Conservation (phyloP, 2,888 invertebrate species). For the Osmoderma eremita region DNA sequence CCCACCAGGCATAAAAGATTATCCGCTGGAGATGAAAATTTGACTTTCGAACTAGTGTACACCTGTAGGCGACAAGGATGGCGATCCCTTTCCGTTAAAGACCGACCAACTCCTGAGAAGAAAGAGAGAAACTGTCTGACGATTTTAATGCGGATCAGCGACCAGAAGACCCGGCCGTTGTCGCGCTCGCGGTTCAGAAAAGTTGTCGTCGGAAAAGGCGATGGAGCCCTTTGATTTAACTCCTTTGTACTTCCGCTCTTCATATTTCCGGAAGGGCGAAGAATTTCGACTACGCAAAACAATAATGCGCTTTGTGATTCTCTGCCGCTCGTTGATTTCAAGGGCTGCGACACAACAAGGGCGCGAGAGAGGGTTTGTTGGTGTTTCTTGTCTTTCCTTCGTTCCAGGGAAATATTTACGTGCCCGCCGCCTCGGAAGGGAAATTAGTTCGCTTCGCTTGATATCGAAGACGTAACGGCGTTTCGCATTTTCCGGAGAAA, state of each 20-base stretch:
- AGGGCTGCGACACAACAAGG: conserved; percentile 1
- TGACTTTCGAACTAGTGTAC: too few species aligned
- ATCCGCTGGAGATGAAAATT: too few species aligned
- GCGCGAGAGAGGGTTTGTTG: neutral
- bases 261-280: conserved; percentile 22
- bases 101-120: neutral
- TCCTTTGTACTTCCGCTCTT: conserved; percentile 36
- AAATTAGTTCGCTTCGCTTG: conserved; percentile 26
- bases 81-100: neutral
- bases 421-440: conserved; percentile 14
- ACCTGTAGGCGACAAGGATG: neutral
- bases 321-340: conserved; percentile 10
- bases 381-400: too few species aligned
- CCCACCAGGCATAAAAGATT: too few species aligned
- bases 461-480: conserved; percentile 5
- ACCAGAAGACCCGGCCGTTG: conserved; percentile 6
- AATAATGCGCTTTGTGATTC: conserved; percentile 35
- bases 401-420: conserved; percentile 30
- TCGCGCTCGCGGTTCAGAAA: conserved; percentile 1
- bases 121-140: neutral
- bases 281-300: conserved; percentile 33
- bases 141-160: conserved; percentile 14
- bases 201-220: conserved; percentile 16
- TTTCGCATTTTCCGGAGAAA: neutral
- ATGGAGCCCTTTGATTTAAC: conserved; percentile 29